Conservation (phyloP, 2,113 vertebrate genomes). For the Xiphophorus couchianus region DNA sequence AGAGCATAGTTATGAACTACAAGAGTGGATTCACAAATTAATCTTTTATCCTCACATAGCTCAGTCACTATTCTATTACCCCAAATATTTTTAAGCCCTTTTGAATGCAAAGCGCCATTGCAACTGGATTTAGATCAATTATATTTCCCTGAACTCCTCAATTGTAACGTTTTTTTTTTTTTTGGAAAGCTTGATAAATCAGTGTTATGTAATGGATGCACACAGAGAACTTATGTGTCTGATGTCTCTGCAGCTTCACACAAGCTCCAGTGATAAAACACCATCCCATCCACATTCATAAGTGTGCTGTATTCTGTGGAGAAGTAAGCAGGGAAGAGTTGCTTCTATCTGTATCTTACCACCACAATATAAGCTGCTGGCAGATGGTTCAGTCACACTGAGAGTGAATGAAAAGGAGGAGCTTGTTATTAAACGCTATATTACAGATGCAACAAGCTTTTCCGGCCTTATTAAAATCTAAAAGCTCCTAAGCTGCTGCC, state of each 20-base stretch:
- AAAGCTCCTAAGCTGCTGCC: no score
- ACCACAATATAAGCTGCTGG: no score
- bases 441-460: background rate
- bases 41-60: background rate
- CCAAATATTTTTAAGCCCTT: background rate
- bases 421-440: background rate
- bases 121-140: background rate
- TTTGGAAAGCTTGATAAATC: background rate
- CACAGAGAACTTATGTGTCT: background rate
- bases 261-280: background rate
- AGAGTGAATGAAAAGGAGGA: background rate
- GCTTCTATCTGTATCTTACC: no score
- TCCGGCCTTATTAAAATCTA: no score
- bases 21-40: background rate
- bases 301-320: no score
- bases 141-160: background rate
- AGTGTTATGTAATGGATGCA: background rate
- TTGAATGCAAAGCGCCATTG: background rate
- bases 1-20: background rate
- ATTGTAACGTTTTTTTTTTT: background rate
- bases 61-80: background rate
- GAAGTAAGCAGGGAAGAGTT: no score
- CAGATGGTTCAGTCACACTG: background rate
- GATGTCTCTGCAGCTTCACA: background rate
- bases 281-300: background rate